These are phyloP conservation scores for Sebastes cheni DNA, from an alignment of 2,797 vertebrate genomes.

Conservation along the genomic window DNA sequence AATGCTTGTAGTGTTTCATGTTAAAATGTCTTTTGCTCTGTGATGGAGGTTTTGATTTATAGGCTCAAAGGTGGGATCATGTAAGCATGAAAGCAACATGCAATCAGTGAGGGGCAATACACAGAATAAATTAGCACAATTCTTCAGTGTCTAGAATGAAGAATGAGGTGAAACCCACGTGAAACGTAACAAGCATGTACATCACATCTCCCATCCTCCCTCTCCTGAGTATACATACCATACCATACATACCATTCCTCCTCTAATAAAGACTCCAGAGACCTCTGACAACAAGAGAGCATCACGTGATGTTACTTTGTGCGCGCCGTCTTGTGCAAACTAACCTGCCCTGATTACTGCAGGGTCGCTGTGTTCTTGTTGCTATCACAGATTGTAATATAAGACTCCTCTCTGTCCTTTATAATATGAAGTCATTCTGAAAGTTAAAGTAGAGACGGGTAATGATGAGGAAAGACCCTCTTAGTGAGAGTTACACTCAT, in stretches of 20 bases:
- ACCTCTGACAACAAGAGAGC: neutral
- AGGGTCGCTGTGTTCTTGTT: neutral
- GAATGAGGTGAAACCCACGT: neutral
- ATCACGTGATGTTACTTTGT: neutral
- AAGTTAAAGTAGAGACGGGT: neutral
- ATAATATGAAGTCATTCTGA: neutral
- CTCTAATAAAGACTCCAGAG: slow-evolving; percentile 13
- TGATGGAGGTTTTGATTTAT: neutral
- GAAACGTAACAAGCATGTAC: neutral
- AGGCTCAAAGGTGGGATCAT: neutral
- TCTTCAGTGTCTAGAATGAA: neutral
- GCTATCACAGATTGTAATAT: neutral
- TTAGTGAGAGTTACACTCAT: neutral
- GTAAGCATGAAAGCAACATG: neutral
- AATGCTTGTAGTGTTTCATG: neutral
- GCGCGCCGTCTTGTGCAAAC: neutral
- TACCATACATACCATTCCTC: neutral
- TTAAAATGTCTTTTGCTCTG: neutral
- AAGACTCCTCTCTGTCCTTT: neutral
- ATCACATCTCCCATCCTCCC: neutral
- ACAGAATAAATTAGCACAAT: neutral
- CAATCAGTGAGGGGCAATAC: neutral
- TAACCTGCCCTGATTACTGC: neutral
- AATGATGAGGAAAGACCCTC: neutral
- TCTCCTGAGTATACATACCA: neutral